Conservation (phyloP, 2,113 vertebrate species). For the Ancistrus triradiatus region DNA sequence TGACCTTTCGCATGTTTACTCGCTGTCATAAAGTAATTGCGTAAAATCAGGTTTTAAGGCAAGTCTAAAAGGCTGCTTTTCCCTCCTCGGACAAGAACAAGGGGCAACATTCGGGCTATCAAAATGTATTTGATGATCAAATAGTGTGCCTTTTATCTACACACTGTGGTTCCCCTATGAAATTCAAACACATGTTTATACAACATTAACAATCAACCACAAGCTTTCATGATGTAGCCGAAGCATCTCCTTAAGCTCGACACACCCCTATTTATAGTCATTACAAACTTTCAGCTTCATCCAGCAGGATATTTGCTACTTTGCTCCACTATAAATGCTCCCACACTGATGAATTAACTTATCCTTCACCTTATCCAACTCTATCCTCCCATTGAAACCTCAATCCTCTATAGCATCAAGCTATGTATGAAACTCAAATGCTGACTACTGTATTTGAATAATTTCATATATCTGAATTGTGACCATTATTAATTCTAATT, state of each 20-base stretch:
- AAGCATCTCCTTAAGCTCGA: constrained; percentile 13
- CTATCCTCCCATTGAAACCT: neutral
- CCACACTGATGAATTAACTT: constrained; percentile 14
- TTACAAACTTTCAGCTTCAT: constrained; percentile 21
- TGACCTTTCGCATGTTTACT: too few relatives aligned
- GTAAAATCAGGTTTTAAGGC: too few relatives aligned
- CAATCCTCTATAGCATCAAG: neutral
- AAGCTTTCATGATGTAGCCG: constrained; percentile 19
- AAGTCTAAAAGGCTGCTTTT: neutral
- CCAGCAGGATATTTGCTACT: constrained; percentile 4
- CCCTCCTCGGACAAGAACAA: neutral
- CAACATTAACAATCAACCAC: constrained; percentile 17
- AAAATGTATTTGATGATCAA: constrained; percentile 7
- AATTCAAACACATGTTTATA: constrained; percentile 25
- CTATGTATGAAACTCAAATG: too few relatives aligned
- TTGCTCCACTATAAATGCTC: neutral
- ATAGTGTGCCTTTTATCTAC: constrained; percentile 19
- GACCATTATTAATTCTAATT: too few relatives aligned
- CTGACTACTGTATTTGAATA: too few relatives aligned
- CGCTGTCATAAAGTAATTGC: neutral
- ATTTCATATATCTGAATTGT: too few relatives aligned
- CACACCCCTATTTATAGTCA: constrained; percentile 30
- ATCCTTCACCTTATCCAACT: neutral
- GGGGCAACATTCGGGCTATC: constrained; percentile 1
- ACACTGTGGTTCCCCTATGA: constrained; percentile 6